Percentiles rank a stretch among this genome's conserved stretches.
Evolutionary conservation across 2,888 invertebrate species (phyloP).

Genomic region (Thera britannica): DNA sequence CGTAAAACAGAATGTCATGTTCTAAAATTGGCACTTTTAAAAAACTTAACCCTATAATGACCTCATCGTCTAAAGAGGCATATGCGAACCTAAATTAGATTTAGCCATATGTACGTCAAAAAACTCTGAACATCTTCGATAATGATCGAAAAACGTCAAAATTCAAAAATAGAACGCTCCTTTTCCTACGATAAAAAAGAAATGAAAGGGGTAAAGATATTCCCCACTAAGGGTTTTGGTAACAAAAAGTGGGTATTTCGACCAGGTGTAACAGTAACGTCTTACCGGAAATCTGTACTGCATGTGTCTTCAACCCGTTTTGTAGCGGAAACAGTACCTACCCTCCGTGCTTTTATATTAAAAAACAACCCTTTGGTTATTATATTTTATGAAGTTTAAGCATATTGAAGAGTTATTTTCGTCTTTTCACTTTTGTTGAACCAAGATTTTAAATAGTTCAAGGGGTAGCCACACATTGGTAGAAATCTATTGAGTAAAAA

Average conservation of each 20-base stretch:
- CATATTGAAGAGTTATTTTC: conserved; percentile 12
- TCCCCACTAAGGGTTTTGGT: conserved; percentile 69
- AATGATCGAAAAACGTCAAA: conserved; percentile 42
- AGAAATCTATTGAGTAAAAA: too few relatives aligned
- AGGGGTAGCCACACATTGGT: too few relatives aligned
- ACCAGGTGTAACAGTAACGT: conserved; percentile 77
- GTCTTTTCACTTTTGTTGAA: conserved; percentile 15
- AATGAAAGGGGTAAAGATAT: conserved; percentile 60
- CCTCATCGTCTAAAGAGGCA: conserved; percentile 79
- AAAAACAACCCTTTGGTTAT: conserved; percentile 62
- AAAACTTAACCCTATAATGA: conserved; percentile 73
- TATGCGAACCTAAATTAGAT: conserved; percentile 78
- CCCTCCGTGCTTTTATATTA: conserved; percentile 56
- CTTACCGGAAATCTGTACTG: conserved; percentile 82
- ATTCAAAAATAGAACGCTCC: conserved; percentile 55
- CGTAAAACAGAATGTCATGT: conserved; percentile 48
- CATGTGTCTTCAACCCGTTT: conserved; percentile 78
- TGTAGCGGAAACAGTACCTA: conserved; percentile 75
- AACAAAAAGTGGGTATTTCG: conserved; percentile 70
- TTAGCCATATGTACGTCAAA: conserved; percentile 73
- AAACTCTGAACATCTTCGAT: conserved; percentile 49
- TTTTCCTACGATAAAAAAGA: conserved; percentile 26
- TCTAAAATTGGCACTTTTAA: conserved; percentile 53
- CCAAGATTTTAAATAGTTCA: neutral
- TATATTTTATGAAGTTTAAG: conserved; percentile 38